Percentiles rank a stretch among this genome's conserved stretches.
Conservation (phyloP, 2,888 invertebrate species). For the Drosophila mimica region DNA sequence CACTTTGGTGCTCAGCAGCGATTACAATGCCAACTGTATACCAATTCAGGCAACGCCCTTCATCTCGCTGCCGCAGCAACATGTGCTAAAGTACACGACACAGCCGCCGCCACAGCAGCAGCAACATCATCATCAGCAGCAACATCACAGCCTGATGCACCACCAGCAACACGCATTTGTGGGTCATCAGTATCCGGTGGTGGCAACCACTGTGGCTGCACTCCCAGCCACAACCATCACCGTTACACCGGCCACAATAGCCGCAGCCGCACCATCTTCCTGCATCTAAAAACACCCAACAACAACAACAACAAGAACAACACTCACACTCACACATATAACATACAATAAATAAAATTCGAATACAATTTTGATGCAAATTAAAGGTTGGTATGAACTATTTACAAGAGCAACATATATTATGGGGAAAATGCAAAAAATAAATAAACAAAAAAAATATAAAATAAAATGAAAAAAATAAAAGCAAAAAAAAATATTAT, state of each 20-base stretch:
- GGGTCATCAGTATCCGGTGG: slow-evolving; percentile 62
- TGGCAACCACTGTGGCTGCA: slow-evolving; percentile 71
- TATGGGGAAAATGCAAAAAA: slow-evolving; percentile 34
- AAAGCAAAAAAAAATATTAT: slow-evolving; percentile 24
- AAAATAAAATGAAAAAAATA: slow-evolving; percentile 1
- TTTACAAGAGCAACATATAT: slow-evolving; percentile 73
- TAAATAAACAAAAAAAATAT: slow-evolving; percentile 16
- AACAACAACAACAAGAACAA: slow-evolving; percentile 12
- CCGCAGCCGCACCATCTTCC: slow-evolving; percentile 66
- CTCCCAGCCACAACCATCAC: slow-evolving; percentile 74
- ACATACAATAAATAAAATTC: slow-evolving; percentile 31
- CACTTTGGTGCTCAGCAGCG: slow-evolving; percentile 80
- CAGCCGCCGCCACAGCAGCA: slow-evolving; percentile 43
- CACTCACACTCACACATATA: slow-evolving; percentile 19
- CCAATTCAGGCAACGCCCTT: slow-evolving; percentile 79
- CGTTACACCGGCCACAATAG: slow-evolving; percentile 64
- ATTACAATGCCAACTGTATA: slow-evolving; percentile 83
- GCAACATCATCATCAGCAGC: slow-evolving; percentile 48
- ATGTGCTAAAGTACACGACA: slow-evolving; percentile 64
- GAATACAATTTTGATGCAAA: slow-evolving; percentile 70
- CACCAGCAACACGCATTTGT: slow-evolving; percentile 62
- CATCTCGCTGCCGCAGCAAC: slow-evolving; percentile 72
- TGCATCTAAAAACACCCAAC: slow-evolving; percentile 63
- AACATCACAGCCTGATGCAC: slow-evolving; percentile 62
- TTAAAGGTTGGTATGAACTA: slow-evolving; percentile 83